These are phyloP conservation scores for Heliconius hortense DNA, from an alignment of 2,888 invertebrate genomes.

Conservation along the genomic window DNA sequence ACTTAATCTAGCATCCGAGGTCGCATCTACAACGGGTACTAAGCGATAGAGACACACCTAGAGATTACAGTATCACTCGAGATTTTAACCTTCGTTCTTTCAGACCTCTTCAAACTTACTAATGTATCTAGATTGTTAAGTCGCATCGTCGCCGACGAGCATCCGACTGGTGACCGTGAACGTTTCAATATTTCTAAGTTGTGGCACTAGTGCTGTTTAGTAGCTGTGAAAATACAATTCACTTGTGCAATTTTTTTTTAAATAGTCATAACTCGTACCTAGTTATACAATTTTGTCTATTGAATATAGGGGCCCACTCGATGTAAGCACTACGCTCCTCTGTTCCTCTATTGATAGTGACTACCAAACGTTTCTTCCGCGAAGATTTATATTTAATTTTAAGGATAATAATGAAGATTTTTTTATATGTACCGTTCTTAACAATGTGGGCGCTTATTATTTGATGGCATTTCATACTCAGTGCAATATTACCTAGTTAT, in stretches of 20 bases:
- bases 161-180: conserved; percentile 64
- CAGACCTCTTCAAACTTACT: conserved; percentile 75
- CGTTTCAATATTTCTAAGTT: conserved; percentile 60
- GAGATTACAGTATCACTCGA: conserved; percentile 82
- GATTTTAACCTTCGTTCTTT: conserved; percentile 71
- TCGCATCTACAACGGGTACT: conserved; percentile 70
- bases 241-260: conserved; percentile 79
- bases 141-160: conserved; percentile 58
- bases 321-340: conserved; percentile 67
- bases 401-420: conserved; percentile 63
- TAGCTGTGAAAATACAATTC: conserved; percentile 81
- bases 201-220: conserved; percentile 70
- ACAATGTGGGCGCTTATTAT: conserved; percentile 81
- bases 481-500: conserved; percentile 84
- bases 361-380: conserved; percentile 77
- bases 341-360: conserved; percentile 63
- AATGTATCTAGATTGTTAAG: conserved; percentile 73
- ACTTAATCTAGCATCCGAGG: conserved; percentile 80
- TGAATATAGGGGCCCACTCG: conserved; percentile 79
- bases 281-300: conserved; percentile 79
- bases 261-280: conserved; percentile 81
- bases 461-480: conserved; percentile 83
- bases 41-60: conserved; percentile 57
- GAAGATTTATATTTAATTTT: conserved; percentile 80
- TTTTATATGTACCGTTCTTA: conserved; percentile 70